Base-by-base conservation (phyloP, 2,797 vertebrate species). In the Poecilia picta region DNA sequence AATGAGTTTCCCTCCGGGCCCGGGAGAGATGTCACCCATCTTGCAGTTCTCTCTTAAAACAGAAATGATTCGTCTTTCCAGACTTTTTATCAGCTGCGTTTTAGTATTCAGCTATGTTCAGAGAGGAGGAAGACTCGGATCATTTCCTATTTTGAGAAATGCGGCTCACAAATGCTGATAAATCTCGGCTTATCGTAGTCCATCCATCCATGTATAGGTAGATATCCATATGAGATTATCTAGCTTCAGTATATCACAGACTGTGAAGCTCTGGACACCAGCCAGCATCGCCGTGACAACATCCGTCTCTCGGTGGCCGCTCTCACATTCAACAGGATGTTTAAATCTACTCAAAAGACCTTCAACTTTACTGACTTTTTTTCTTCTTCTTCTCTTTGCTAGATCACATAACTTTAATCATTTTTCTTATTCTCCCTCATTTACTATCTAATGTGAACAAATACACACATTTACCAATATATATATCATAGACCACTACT, bases 281-380 rank as follows among this genome's bases (percentile, higher is more conserved):
- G 74, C 74, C 80, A 75, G 33, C n/a, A 41, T 64, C 45, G 1
- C 12, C 5, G 41, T 74, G 74, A 74, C 74, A 77, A 79, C 74
- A 57, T 49, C 68, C 62, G 45, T 74, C 72, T 20, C 41, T 66
- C 46, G n/a, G 55, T 16, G 13, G 66, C 75, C 70, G 49, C 77
- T 82, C 72, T 78, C 76, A 78, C 72, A 74, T 74, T 68, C 59
- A 74, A 28, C 72, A 64, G 72, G 57, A 81, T 39, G 76, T 78
- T 78, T 72, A 78, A 81, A 66, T 49, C 0, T 31, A 31, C 41
- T 74, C 2, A 64, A 80, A 31, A 33, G 33, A 78, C 25, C 66
- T 70, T 57, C 72, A 25, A 51, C 31, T 55, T 66, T 39, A 2
- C 36, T 64, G 47, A 41, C 73, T 74, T 71, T 72, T 74, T 68